Base-by-base conservation (phyloP, 2,797 vertebrate genomes). In the Malurus splendens region DNA sequence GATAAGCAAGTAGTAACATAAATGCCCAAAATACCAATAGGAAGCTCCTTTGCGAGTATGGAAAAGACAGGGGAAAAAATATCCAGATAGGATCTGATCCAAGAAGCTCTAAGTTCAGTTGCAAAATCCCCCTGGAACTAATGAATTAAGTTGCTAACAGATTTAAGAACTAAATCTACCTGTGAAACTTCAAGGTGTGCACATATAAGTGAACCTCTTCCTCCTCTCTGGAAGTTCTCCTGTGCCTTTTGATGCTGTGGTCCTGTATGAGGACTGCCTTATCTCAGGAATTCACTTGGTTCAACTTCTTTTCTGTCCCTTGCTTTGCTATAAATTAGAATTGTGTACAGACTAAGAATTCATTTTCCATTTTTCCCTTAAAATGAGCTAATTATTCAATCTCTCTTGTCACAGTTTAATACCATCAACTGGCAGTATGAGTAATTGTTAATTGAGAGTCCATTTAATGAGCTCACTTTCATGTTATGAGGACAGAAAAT, bases 311-410 rank as follows among this genome's bases (percentile, higher is more conserved):
- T 47, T 57, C 66, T 80, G 38, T 75, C 7, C 48, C 17, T 74
- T 76, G 7, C 51, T 92, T 96, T 55, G 41, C 30, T 92, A 67
- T 92, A 50, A 91, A 93, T 89, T 87, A 80, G 72, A 28, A 73
- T 14, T 80, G 8, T 36, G 5, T 52, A 41, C 22, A 73, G 44
- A 41, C 32, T 56, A 83, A 72, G 32, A 79, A 90, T 62, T 66
- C 7, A 8, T 70, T 90, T 54, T 66, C 62, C 25, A 18, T 68
- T 84, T 88, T 89, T 89, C 38, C 30, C 87, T 73, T 67, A 55
- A 87, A 94, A 71, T 45, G 9, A 93, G 28, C 23, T 92, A 91
- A 79, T 95, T 92, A 86, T 90, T 92, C 81, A 61, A 5, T 74
- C 45, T 91, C 18, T 7, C 64, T 73, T 67, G 38, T 16, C 36